phyloP scores from a whole-genome alignment of 1,140 invertebrate genomes.

The Ganaspis sp. region DNA sequence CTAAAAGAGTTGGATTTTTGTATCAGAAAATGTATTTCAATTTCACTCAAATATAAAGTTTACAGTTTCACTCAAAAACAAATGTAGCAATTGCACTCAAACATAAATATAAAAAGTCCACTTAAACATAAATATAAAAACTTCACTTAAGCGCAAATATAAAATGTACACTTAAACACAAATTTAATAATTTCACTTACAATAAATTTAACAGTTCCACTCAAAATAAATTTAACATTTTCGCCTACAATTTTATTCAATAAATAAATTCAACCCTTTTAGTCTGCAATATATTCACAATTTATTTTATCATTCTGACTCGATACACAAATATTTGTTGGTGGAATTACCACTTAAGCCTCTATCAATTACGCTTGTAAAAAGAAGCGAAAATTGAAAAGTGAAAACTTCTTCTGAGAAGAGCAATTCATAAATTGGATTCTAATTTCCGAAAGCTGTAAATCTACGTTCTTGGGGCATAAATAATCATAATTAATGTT shows the following conservation, averaged over 20 bases:
- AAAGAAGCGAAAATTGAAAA: background rate
- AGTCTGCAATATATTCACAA: background rate
- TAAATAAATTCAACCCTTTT: background rate
- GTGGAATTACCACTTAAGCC: background rate
- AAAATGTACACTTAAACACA: no score
- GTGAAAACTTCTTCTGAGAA: background rate
- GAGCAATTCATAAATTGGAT: background rate
- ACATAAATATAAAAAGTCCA: background rate
- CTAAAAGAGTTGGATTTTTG: no score
- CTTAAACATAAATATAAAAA: background rate
- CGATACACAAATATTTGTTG: background rate
- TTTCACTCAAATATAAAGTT: no score
- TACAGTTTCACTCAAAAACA: no score
- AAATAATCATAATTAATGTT: background rate
- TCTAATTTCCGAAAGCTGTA: background rate
- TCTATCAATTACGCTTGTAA: background rate
- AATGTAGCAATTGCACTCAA: no score
- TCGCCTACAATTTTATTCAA: background rate
- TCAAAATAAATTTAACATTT: background rate
- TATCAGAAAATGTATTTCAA: no score
- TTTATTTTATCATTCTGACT: background rate
- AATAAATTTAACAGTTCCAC: background rate
- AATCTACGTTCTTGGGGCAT: background rate
- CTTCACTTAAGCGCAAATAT: no score
- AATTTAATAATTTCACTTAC: no score